Conservation (phyloP, 2,113 vertebrate genomes). For the Stictonetta naevosa region DNA sequence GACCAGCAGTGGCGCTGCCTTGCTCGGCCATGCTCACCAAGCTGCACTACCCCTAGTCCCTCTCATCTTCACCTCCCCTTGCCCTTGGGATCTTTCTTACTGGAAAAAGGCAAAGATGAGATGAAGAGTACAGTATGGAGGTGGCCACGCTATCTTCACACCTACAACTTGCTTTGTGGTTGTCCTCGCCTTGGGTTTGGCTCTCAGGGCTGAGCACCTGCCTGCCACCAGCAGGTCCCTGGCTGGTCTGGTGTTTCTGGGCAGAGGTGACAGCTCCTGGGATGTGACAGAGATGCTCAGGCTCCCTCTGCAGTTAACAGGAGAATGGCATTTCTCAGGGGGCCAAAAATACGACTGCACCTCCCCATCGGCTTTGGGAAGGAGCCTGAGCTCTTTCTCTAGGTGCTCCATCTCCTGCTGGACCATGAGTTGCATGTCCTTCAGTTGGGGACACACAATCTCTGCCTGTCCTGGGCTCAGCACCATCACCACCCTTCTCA, state of each 20-base stretch:
- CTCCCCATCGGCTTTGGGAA: not conserved
- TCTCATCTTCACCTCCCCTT: accelerated
- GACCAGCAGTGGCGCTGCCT: accelerated
- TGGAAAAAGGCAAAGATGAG: not conserved
- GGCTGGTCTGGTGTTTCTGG: accelerated
- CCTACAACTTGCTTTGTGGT: not conserved
- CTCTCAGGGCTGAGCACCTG: not conserved
- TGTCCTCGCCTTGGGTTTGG: not conserved
- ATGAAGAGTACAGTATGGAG: not conserved
- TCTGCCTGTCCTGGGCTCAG: not conserved
- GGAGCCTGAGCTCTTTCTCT: not conserved
- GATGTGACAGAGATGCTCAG: slow-evolving; percentile 5
- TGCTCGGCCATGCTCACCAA: accelerated
- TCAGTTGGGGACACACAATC: not conserved
- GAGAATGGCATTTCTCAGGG: not conserved
- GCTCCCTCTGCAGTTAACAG: slow-evolving; percentile 51
- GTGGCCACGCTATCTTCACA: not conserved
- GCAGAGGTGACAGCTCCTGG: not conserved
- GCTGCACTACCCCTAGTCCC: not conserved
- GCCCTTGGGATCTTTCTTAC: not conserved
- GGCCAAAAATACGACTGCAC: not conserved
- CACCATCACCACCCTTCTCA: not conserved
- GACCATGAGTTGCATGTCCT: not conserved
- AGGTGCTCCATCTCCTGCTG: accelerated
- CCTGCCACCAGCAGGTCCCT: not conserved